A percentile compares a stretch with the other conserved stretches of the same genome.
Evolutionary conservation across 2,113 vertebrate species (phyloP).

Genomic region (Marmota flaviventris): DNA sequence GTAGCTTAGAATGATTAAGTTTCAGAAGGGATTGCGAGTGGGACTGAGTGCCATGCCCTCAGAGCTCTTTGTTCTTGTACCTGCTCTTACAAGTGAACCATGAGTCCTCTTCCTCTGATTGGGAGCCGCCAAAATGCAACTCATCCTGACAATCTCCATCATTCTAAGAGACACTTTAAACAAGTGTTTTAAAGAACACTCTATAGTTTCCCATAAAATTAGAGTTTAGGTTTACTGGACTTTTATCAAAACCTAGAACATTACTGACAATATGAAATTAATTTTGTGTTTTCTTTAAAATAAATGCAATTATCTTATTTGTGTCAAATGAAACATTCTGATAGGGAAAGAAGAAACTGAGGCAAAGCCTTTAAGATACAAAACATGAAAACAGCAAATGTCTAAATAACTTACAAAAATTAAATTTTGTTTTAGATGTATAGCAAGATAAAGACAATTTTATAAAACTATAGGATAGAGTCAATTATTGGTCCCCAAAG

Average conservation of each 20-base stretch:
- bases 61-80: background rate
- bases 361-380: background rate
- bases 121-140: background rate
- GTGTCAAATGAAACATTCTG: background rate
- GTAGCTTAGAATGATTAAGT: background rate
- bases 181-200: background rate
- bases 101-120: background rate
- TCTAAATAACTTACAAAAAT: background rate
- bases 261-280: background rate
- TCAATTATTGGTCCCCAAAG: background rate
- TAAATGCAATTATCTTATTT: background rate
- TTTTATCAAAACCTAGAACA: background rate
- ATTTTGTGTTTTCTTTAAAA: background rate
- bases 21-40: background rate
- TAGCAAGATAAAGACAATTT: background rate
- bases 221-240: background rate
- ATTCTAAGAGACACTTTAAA: background rate
- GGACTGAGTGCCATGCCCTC: background rate
- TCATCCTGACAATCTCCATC: background rate
- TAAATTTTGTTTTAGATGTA: background rate
- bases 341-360: background rate
- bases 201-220: background rate
- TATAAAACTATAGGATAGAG: background rate
- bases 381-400: background rate
- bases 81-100: background rate